These are phyloP conservation scores for Arnoldichthys spilopterus DNA, from an alignment of 2,797 vertebrate species.

Conservation along the genomic window DNA sequence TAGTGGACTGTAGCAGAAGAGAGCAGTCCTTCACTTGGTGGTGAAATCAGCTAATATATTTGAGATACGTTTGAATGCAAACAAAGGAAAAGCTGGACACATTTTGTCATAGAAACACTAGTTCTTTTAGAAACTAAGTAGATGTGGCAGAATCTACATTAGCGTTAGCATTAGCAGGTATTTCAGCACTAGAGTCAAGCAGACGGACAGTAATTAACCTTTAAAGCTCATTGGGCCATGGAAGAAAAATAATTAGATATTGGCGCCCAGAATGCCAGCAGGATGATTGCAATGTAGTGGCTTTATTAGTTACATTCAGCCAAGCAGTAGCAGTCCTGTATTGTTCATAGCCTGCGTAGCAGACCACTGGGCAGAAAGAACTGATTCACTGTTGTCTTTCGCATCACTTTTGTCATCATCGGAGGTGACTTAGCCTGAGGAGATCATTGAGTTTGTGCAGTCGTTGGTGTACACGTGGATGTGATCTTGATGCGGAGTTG, in stretches of 20 bases:
- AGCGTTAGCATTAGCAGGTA: constrained; percentile 56
- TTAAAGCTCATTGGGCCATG: constrained; percentile 73
- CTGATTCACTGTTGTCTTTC: constrained; percentile 41
- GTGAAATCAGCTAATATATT: neutral
- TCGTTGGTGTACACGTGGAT: neutral
- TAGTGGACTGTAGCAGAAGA: neutral
- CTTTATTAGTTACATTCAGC: constrained; percentile 69
- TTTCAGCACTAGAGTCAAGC: constrained; percentile 73
- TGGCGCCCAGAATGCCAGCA: constrained; percentile 56
- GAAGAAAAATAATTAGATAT: constrained; percentile 78
- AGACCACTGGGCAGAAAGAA: constrained; percentile 38
- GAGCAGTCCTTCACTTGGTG: neutral
- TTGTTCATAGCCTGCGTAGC: constrained; percentile 54
- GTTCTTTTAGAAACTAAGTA: neutral
- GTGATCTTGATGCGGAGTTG: neutral
- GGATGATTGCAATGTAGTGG: constrained; percentile 51
- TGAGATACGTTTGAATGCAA: neutral
- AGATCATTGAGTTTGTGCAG: constrained; percentile 27
- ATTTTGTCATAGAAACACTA: neutral
- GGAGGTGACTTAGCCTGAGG: constrained; percentile 11
- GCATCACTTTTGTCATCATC: constrained; percentile 25
- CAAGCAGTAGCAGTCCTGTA: constrained; percentile 45
- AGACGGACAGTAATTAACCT: constrained; percentile 80
- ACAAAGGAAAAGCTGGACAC: neutral
- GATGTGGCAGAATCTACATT: neutral